phyloP scores from a whole-genome alignment of 2,113 vertebrate species.

The Otus sunia region DNA sequence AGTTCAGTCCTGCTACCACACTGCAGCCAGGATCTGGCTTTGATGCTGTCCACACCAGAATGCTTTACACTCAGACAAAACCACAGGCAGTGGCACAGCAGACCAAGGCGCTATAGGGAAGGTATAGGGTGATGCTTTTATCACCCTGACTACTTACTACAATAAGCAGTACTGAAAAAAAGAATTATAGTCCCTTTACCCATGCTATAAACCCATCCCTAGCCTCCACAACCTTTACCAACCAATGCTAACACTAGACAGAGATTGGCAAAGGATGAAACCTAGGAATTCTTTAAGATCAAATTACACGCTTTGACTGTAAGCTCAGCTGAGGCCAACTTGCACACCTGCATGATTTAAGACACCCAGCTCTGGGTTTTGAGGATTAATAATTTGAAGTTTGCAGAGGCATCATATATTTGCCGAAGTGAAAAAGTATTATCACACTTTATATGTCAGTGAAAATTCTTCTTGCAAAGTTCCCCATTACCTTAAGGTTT shows the following conservation, averaged over 20 bases:
- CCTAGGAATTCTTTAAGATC: background rate
- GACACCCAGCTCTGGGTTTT: background rate
- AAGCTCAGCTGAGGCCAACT: background rate
- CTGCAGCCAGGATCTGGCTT: background rate
- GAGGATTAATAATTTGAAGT: background rate
- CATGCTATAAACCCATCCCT: background rate
- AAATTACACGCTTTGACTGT: background rate
- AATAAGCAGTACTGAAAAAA: background rate
- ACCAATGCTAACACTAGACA: background rate
- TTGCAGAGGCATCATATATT: background rate
- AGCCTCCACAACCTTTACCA: background rate
- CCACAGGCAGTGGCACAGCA: background rate
- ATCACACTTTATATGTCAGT: background rate
- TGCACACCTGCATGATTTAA: background rate
- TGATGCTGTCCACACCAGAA: background rate
- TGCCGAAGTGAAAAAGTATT: background rate
- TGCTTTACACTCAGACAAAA: background rate
- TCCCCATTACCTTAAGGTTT: background rate
- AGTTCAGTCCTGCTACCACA: background rate
- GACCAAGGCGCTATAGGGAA: accelerated
- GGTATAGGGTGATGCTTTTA: background rate
- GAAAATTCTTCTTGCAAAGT: background rate
- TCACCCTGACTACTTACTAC: background rate
- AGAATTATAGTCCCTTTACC: background rate
- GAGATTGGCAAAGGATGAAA: background rate